Percentiles rank a stretch among this genome's conserved stretches.
phyloP scores from a whole-genome alignment of 1,140 invertebrate species.

The Augochlora pura region DNA sequence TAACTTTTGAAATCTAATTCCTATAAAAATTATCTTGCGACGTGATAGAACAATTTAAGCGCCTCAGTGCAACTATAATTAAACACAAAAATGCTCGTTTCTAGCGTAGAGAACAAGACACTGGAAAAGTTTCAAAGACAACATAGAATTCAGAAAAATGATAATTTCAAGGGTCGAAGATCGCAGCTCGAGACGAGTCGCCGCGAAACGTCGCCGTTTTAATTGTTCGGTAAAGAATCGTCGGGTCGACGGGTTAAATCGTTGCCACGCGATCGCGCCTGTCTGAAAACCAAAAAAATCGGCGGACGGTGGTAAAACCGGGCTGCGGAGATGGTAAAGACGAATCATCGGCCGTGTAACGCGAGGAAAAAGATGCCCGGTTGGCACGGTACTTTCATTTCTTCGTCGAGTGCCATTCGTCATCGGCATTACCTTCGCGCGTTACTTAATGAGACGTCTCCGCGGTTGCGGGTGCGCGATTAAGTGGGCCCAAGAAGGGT shows the following conservation, averaged over 20 bases:
- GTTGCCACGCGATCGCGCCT: not conserved
- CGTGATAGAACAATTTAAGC: no score
- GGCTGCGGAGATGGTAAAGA: not conserved
- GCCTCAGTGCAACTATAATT: no score
- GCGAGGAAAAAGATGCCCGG: slow-evolving; percentile 30
- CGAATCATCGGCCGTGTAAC: slow-evolving; percentile 38
- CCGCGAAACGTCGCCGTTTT: no score
- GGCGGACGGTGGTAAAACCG: not conserved
- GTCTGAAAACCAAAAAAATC: not conserved
- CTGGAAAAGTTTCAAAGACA: no score
- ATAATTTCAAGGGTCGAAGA: no score
- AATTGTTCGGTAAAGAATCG: no score
- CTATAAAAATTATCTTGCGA: no score
- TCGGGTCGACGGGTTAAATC: not conserved
- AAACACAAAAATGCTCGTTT: no score
- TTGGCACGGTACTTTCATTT: slow-evolving; percentile 42
- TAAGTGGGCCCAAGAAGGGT: slow-evolving; percentile 24
- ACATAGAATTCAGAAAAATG: no score
- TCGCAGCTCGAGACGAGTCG: no score
- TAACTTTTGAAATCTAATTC: no score
- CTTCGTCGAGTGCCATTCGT: slow-evolving; percentile 40
- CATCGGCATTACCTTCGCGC: slow-evolving; percentile 46
- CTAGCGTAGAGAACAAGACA: no score
- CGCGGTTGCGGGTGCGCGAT: slow-evolving; percentile 54
- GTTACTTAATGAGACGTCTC: slow-evolving; percentile 60